A percentile compares a stretch with the other conserved stretches of the same genome.
phyloP scores from a whole-genome alignment of 2,113 vertebrate species.

The Oncorhynchus nerka region DNA sequence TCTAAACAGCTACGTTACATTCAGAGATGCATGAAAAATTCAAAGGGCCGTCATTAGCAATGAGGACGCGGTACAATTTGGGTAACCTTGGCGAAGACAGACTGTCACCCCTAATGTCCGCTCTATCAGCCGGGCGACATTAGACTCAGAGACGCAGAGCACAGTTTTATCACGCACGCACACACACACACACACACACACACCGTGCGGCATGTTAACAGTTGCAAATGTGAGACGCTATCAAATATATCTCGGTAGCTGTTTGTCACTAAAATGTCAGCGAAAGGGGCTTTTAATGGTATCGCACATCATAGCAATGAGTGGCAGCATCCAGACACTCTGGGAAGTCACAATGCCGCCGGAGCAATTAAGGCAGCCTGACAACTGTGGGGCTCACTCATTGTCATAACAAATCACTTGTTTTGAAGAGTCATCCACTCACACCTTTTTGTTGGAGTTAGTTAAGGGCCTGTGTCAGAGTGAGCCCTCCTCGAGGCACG shows the following conservation, averaged over 20 bases:
- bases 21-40: slow-evolving; percentile 90
- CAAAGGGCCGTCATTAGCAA: slow-evolving; percentile 87
- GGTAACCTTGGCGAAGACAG: slow-evolving; percentile 94
- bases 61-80: slow-evolving; percentile 88
- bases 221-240: slow-evolving; percentile 86
- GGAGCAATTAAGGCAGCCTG: slow-evolving; percentile 73
- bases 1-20: slow-evolving; percentile 85
- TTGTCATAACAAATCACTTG: slow-evolving; percentile 75
- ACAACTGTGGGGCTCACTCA: slow-evolving; percentile 43
- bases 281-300: slow-evolving; percentile 89
- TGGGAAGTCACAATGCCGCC: slow-evolving; percentile 69
- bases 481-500: slow-evolving; percentile 45
- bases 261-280: slow-evolving; percentile 93
- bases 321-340: slow-evolving; percentile 84
- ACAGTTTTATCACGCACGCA: slow-evolving; percentile 64
- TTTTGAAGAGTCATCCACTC: slow-evolving; percentile 60
- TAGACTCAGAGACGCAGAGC: slow-evolving; percentile 80
- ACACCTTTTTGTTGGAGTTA: slow-evolving; percentile 63
- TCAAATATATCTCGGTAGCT: slow-evolving; percentile 86
- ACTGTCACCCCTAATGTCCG: slow-evolving; percentile 90
- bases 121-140: slow-evolving; percentile 86
- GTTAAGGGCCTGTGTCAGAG: slow-evolving; percentile 48
- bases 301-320: slow-evolving; percentile 79
- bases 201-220: slow-evolving; percentile 76
- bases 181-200: neutral